Evolutionary conservation across 2,888 invertebrate species (phyloP).

Genomic region (Trissoscelio sp.): DNA sequence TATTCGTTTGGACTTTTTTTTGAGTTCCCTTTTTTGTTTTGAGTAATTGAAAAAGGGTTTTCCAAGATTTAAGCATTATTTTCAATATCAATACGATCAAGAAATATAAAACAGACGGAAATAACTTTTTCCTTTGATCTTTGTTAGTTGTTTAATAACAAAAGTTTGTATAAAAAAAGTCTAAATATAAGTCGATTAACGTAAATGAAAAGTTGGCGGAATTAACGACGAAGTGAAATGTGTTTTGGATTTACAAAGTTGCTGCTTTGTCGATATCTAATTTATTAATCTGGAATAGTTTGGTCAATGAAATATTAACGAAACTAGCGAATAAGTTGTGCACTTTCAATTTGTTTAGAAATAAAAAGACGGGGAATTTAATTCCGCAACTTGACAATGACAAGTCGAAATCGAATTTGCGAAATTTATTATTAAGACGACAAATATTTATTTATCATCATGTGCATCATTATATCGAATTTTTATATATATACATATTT

Average conservation of each 20-base stretch:
- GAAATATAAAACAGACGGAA: constrained; percentile 4
- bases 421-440: constrained; percentile 5
- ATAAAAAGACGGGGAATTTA: not conserved
- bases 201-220: not conserved
- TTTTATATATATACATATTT: not conserved
- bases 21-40: too few species aligned
- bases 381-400: constrained; percentile 11
- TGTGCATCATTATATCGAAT: not conserved
- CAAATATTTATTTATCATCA: too few species aligned
- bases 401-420: constrained; percentile 1
- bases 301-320: not conserved
- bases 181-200: not conserved
- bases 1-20: not conserved
- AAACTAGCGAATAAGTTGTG: not conserved
- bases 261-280: not conserved
- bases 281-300: not conserved
- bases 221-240: not conserved
- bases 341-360: not conserved
- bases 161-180: constrained; percentile 2
- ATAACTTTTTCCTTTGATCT: constrained; percentile 31
- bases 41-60: not conserved
- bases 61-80: not conserved
- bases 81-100: too few species aligned
- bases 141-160: too few species aligned
- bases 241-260: not conserved